These are phyloP conservation scores for Limanda limanda DNA, from an alignment of 2,113 vertebrate species.

Conservation along the genomic window DNA sequence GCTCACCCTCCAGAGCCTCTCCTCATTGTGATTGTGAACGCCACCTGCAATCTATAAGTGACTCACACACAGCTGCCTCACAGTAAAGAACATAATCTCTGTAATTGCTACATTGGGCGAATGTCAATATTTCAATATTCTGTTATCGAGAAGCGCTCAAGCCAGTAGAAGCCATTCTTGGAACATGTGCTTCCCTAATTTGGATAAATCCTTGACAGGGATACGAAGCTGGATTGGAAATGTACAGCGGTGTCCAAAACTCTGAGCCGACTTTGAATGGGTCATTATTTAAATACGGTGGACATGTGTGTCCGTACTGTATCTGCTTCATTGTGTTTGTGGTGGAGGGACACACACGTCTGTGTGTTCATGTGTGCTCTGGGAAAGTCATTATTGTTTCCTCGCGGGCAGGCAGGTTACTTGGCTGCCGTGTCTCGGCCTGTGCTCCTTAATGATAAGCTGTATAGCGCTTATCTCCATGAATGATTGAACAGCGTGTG, in stretches of 20 bases:
- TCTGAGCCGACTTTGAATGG: slow-evolving; percentile 23
- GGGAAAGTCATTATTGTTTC: slow-evolving; percentile 53
- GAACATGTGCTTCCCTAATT: slow-evolving; percentile 45
- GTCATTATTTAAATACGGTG: slow-evolving; percentile 41
- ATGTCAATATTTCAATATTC: slow-evolving; percentile 36
- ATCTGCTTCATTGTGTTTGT: slow-evolving; percentile 46
- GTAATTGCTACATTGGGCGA: slow-evolving; percentile 40
- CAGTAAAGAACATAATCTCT: slow-evolving; percentile 40
- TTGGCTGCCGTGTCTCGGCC: slow-evolving; percentile 57
- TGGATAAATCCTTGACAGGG: slow-evolving; percentile 37
- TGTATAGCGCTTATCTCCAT: slow-evolving; percentile 54
- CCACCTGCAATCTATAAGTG: slow-evolving; percentile 44
- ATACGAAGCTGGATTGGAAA: slow-evolving; percentile 48
- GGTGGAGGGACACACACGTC: slow-evolving; percentile 17
- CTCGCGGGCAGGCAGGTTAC: slow-evolving; percentile 52
- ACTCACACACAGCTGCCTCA: slow-evolving; percentile 25
- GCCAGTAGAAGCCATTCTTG: slow-evolving; percentile 34
- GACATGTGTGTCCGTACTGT: slow-evolving; percentile 22
- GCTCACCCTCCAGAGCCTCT: slow-evolving; percentile 27
- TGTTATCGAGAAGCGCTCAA: slow-evolving; percentile 1
- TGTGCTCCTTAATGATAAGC: slow-evolving; percentile 68
- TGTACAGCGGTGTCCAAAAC: not conserved
- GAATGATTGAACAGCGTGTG: slow-evolving; percentile 40
- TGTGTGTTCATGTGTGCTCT: slow-evolving; percentile 36
- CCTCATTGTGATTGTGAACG: slow-evolving; percentile 47